Evolutionary conservation across 2,113 vertebrate species (phyloP).

Genomic region (Apteryx owenii): DNA sequence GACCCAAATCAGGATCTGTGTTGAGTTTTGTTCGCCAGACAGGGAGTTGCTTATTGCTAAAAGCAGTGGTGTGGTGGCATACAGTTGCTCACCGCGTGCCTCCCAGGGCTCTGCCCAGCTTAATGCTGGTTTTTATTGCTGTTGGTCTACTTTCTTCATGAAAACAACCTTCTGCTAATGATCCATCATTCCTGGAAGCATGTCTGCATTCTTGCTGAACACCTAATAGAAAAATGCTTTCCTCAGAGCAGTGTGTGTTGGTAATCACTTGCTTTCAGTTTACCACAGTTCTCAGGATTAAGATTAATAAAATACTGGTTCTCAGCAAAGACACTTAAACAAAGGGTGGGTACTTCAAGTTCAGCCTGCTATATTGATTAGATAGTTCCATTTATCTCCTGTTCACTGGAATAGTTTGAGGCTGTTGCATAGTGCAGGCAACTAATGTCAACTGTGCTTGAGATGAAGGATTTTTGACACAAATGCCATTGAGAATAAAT

Average conservation of each 20-base stretch:
- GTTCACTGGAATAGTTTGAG: neutral
- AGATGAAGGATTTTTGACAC: neutral
- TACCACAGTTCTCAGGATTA: neutral
- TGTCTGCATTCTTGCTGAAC: neutral
- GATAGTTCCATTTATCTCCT: slow-evolving; percentile 3
- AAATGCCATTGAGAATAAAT: slow-evolving; percentile 2
- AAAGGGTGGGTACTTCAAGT: slow-evolving; percentile 14
- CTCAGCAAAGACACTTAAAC: neutral
- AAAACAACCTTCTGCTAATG: neutral
- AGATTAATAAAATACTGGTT: slow-evolving; percentile 38
- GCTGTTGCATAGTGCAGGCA: neutral
- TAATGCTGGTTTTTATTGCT: neutral
- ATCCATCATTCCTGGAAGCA: neutral
- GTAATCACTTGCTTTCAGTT: slow-evolving; percentile 6
- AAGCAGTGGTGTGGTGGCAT: rapidly evolving
- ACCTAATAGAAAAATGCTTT: neutral
- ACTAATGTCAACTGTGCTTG: neutral
- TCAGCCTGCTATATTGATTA: slow-evolving; percentile 19
- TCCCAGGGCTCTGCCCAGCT: neutral
- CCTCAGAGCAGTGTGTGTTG: neutral
- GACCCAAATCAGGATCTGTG: neutral
- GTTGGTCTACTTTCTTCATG: neutral
- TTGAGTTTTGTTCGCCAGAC: rapidly evolving
- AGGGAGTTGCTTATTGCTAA: rapidly evolving
- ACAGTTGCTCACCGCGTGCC: neutral